Percentiles rank a stretch among this genome's conserved stretches.
phyloP scores from a whole-genome alignment of 2,113 vertebrate genomes.

The Todiramphus saurophagus region DNA sequence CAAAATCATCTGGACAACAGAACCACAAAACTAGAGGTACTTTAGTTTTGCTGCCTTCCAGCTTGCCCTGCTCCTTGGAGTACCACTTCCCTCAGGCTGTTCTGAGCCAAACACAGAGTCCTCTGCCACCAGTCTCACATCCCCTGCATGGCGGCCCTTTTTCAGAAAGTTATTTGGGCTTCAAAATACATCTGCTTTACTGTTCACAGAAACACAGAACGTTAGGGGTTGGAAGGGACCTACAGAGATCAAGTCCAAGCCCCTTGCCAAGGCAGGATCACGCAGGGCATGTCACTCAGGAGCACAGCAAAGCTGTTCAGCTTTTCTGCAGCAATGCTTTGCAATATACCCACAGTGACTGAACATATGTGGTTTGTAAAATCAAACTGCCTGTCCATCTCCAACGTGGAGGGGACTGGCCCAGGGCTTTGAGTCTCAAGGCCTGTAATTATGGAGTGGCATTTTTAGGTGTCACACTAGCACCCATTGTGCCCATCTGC shows the following conservation, averaged over 20 bases:
- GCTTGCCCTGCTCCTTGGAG: no score
- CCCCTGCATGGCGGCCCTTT: neutral
- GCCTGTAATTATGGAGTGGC: neutral
- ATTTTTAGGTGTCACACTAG: neutral
- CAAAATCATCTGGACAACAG: neutral
- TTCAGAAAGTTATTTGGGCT: neutral
- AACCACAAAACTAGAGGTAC: neutral
- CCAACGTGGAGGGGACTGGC: neutral
- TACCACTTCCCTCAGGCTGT: neutral
- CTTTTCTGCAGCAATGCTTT: neutral
- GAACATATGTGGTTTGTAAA: neutral
- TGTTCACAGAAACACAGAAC: neutral
- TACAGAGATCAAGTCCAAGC: no score
- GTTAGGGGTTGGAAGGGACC: no score
- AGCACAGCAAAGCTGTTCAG: neutral
- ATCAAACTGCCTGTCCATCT: neutral
- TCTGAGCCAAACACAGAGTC: fast-evolving
- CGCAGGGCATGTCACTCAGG: no score
- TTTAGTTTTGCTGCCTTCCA: fast-evolving
- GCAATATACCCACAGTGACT: neutral
- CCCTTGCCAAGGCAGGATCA: no score
- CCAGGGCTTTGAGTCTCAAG: neutral
- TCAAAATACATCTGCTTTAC: neutral
- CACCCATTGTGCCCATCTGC: neutral
- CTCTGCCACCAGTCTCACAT: neutral